phyloP scores from a whole-genome alignment of 2,888 invertebrate genomes.

The Sympetrum striolatum region DNA sequence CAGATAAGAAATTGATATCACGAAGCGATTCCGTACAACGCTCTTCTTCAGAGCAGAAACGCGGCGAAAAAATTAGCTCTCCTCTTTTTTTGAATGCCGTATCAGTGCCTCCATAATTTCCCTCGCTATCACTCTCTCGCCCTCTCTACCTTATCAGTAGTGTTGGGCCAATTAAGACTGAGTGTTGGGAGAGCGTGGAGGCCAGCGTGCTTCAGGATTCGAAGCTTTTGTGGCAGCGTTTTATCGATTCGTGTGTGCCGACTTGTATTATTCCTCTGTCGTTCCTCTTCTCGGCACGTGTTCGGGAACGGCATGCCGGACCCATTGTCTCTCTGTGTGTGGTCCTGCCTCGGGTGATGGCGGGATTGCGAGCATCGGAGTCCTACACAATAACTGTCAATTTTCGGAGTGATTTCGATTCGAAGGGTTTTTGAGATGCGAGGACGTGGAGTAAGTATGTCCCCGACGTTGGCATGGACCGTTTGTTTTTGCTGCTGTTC shows the following conservation, averaged over 20 bases:
- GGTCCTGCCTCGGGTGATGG: not conserved
- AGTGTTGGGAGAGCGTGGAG: not conserved
- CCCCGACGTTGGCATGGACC: too few species aligned
- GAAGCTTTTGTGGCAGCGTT: not conserved
- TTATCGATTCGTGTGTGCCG: not conserved
- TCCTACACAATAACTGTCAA: not conserved
- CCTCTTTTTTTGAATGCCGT: not conserved
- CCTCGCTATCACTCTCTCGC: not conserved
- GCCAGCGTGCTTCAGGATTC: not conserved
- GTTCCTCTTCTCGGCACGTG: not conserved
- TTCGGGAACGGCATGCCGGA: not conserved
- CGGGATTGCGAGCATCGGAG: not conserved
- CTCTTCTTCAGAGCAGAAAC: too few species aligned
- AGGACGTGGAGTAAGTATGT: too few species aligned
- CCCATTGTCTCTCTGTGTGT: not conserved
- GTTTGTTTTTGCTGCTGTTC: too few species aligned
- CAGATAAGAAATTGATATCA: too few species aligned
- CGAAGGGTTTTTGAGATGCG: not conserved
- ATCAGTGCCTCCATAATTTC: not conserved
- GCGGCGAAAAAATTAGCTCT: not conserved
- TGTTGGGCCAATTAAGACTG: conserved; percentile 2
- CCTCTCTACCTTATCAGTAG: not conserved
- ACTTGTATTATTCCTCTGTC: not conserved
- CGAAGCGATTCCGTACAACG: too few species aligned
- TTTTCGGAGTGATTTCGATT: not conserved